These are phyloP conservation scores for Ictalurus punctatus DNA, from an alignment of 2,113 vertebrate species.

Conservation along the genomic window DNA sequence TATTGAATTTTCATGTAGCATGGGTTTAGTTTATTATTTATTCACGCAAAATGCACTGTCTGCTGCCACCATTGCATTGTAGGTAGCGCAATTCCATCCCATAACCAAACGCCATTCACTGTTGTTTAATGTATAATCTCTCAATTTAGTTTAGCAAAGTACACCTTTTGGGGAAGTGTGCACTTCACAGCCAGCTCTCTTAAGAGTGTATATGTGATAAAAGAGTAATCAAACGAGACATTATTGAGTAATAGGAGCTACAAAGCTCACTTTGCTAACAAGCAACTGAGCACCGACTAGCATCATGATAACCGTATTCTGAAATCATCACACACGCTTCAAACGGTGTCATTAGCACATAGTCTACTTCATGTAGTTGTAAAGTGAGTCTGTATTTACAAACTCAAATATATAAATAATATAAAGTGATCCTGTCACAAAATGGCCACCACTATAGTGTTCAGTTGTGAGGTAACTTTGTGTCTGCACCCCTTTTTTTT, in stretches of 20 bases:
- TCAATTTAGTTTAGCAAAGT: not conserved
- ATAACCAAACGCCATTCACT: not conserved
- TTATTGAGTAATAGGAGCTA: not conserved
- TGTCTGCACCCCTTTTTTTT: not conserved
- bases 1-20: not conserved
- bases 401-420: not conserved
- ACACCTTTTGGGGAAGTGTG: not conserved
- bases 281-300: not conserved
- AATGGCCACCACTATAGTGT: not conserved
- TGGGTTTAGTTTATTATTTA: not conserved
- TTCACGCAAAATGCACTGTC: not conserved
- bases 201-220: not conserved
- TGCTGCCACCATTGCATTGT: not conserved
- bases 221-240: not conserved
- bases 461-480: not conserved
- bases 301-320: not conserved
- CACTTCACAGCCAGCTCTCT: not conserved
- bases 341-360: not conserved
- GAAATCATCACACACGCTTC: not conserved
- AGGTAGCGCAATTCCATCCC: not conserved
- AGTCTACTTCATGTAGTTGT: not conserved
- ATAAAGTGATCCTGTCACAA: not conserved
- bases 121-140: not conserved
- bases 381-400: not conserved
- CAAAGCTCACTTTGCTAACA: not conserved